Conservation (phyloP, 1,140 invertebrate genomes). For the Neodiprion virginianus region DNA sequence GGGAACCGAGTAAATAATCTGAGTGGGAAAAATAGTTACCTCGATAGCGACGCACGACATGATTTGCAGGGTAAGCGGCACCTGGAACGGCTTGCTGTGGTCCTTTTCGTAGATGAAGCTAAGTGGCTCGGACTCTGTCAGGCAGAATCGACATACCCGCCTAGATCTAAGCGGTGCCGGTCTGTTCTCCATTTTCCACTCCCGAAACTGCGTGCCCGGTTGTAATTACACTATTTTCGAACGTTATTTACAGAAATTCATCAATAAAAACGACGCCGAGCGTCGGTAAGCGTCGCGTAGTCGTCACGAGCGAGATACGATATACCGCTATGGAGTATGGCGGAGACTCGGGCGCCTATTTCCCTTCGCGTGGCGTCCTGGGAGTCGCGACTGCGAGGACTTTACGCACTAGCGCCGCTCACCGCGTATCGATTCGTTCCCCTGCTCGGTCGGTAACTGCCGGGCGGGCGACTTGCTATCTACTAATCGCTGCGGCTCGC, state of each 20-base stretch:
- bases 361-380: conserved; percentile 41
- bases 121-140: conserved; percentile 65
- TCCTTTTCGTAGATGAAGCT: conserved; percentile 71
- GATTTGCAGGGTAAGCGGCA: conserved; percentile 74
- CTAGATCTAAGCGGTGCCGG: conserved; percentile 65
- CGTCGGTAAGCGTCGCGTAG: conserved; percentile 57
- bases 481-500: conserved; percentile 74
- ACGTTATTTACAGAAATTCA: conserved; percentile 11
- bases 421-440: neutral
- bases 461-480: conserved; percentile 72
- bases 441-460: conserved; percentile 28
- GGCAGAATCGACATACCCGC: conserved; percentile 77
- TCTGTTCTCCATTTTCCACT: conserved; percentile 66
- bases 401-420: conserved; percentile 43
- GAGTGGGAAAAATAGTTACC: conserved; percentile 59
- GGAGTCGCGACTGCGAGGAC: conserved; percentile 34
- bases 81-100: conserved; percentile 57
- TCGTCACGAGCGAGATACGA: conserved; percentile 41
- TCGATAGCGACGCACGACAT: conserved; percentile 78
- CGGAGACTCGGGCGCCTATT: conserved; percentile 27
- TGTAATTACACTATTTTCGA: neutral
- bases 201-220: neutral
- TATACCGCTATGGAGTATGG: conserved; percentile 48
- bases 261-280: conserved; percentile 48
- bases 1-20: conserved; percentile 3